phyloP scores from a whole-genome alignment of 1,140 invertebrate species.

The Hirudo medicinalis region DNA sequence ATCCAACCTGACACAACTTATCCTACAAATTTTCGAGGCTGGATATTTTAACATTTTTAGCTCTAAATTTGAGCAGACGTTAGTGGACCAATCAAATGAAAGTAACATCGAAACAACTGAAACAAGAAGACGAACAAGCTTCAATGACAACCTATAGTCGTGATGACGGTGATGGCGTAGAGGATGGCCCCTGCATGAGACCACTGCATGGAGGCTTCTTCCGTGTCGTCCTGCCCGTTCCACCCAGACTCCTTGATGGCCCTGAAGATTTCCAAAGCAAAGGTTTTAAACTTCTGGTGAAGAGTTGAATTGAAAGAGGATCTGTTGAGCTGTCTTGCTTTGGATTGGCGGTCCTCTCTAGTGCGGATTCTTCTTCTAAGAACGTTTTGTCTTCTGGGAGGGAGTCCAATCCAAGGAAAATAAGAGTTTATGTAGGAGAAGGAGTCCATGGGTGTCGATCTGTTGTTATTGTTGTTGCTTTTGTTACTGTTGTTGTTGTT shows the following conservation, averaged over 20 bases:
- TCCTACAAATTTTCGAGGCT: too few species aligned
- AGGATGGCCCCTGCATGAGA: conserved; percentile 62
- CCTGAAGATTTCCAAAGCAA: conserved; percentile 11
- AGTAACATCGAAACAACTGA: neutral
- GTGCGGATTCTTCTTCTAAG: neutral
- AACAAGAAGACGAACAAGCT: neutral
- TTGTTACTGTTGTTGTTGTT: neutral
- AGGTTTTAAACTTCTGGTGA: conserved; percentile 25
- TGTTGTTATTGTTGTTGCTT: neutral
- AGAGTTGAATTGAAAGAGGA: conserved; percentile 2
- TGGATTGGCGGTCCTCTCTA: too few species aligned
- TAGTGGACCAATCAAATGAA: neutral
- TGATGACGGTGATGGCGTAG: conserved; percentile 68
- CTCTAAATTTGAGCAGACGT: neutral
- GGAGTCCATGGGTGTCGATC: too few species aligned
- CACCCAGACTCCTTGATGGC: conserved; percentile 42
- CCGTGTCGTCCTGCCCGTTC: conserved; percentile 52
- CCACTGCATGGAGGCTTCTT: conserved; percentile 49
- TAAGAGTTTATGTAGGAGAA: neutral
- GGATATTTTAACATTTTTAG: too few species aligned
- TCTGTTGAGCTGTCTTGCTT: too few species aligned
- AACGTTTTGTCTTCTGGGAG: neutral
- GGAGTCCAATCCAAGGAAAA: neutral
- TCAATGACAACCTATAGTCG: conserved; percentile 58
- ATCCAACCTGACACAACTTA: too few species aligned